Evolutionary conservation across 2,888 invertebrate genomes (phyloP), one percentile per base, ranked within the genome.

Genomic region (Drosophila dives): DNA sequence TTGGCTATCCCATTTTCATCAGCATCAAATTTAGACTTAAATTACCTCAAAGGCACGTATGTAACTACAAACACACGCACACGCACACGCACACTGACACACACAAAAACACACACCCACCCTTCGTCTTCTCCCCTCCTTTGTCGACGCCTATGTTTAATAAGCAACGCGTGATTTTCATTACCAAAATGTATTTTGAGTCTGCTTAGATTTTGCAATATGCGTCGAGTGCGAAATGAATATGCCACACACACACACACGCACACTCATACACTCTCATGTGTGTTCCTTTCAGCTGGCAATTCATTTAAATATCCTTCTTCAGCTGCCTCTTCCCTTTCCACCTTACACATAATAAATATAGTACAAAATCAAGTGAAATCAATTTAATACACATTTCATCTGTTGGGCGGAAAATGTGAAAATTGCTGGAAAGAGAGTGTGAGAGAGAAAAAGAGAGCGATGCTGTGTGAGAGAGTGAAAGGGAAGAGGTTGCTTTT

Each of bases 371-470:
- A 86, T 86, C 77, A 86, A 86, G 89, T 81, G 72, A 86, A 86
- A 86, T 86, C 89, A 86, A 89, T 86, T 89, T 84, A 86, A 86
- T 89, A 89, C 89, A 86, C 86, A 81, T 89, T 83, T 76, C 80
- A 76, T 72, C 73, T 73, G 69, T 64, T 59, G 60, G 53, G 51
- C 38, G 58, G 40, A 63, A 58, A 64, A 64, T 75, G 66, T 75
- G 77, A 75, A 51, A 72, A 55, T 38, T 32, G 38, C 12, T 10
- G 29, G n/a, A 20, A 3, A 20, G 40, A 10, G n/a, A 2, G 26
- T 23, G 36, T 11, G 23, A 1, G 20, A 23, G 34, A 5, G 38
- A n/a, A 10, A n/a, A 20, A 20, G 26, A 45, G 20, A 20, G 20
- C 11, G 26, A 3, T 29, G 29, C 29, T 29, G 29, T 29, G 17